Evolutionary conservation across 2,113 vertebrate genomes (phyloP).

Genomic region (Sminthopsis crassicaudata): DNA sequence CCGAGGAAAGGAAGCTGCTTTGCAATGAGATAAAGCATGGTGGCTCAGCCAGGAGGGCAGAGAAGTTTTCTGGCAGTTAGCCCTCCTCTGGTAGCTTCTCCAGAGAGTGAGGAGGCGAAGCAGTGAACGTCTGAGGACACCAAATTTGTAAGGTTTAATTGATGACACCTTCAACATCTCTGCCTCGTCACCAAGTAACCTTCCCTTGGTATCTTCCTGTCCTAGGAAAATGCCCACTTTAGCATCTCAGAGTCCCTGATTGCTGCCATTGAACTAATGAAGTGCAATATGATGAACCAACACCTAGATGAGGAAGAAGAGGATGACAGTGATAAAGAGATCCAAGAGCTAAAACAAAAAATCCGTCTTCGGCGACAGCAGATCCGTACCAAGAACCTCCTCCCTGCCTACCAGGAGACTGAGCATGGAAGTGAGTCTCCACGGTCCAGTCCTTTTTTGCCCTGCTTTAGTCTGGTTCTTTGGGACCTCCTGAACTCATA

Average conservation of each 20-base stretch:
- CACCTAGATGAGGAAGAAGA: conserved; percentile 91
- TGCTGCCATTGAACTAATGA: conserved; percentile 98
- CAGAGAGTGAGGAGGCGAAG: not conserved
- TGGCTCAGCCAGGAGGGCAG: not conserved
- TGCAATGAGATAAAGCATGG: not conserved
- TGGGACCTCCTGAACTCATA: not conserved
- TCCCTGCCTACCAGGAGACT: conserved; percentile 79
- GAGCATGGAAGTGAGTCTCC: conserved; percentile 84
- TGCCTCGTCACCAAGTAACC: not conserved
- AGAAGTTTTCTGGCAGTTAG: not conserved
- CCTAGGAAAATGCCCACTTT: conserved; percentile 98
- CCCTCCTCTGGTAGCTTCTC: not conserved
- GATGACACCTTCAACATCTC: not conserved
- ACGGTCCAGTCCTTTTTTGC: not conserved
- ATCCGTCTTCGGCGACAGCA: conserved; percentile 95
- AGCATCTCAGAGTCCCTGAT: conserved; percentile 98
- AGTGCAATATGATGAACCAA: conserved; percentile 93
- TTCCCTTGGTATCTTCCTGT: not conserved
- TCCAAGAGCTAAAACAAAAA: conserved; percentile 97
- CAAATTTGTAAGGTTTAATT: not conserved
- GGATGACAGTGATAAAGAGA: conserved; percentile 93
- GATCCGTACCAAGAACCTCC: conserved; percentile 89
- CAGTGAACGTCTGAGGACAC: not conserved
- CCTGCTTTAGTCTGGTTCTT: not conserved
- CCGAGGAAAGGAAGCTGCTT: not conserved